Evolutionary conservation across 2,888 invertebrate genomes (phyloP).

Genomic region (Rugalucina vietnamica): DNA sequence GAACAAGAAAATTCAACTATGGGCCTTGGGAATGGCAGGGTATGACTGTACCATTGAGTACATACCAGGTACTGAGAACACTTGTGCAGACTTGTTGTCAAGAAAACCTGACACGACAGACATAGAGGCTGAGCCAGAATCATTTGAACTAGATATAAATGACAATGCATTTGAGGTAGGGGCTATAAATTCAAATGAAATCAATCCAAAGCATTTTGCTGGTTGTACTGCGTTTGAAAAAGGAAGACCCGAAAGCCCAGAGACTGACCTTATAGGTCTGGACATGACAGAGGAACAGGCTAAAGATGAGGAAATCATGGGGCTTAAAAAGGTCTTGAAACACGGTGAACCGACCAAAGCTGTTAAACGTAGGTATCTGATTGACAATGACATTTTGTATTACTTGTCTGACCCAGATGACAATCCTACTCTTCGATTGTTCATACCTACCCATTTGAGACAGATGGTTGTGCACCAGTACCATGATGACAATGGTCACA

Average conservation of each 20-base stretch:
- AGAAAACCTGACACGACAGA: background rate
- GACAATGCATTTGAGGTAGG: background rate
- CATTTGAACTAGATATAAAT: background rate
- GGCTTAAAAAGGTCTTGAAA: background rate
- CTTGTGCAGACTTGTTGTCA: background rate
- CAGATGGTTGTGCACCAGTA: background rate
- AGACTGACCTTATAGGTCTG: background rate
- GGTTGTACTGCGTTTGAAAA: background rate
- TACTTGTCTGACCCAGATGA: background rate
- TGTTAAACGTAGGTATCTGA: background rate
- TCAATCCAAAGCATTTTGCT: background rate
- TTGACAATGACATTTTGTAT: constrained; percentile 33
- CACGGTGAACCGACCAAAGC: background rate
- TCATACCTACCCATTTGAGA: background rate
- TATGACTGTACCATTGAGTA: background rate
- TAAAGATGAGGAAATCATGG: background rate
- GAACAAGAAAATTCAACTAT: constrained; percentile 42
- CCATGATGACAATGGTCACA: background rate
- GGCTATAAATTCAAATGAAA: background rate
- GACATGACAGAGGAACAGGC: background rate
- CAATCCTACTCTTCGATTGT: constrained; percentile 9
- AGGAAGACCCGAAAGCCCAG: background rate
- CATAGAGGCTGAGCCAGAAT: background rate
- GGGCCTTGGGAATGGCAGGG: background rate
- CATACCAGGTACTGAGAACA: background rate